phyloP scores from a whole-genome alignment of 35 echinoderm and acorn worm genomes.

The Patiria miniata region DNA sequence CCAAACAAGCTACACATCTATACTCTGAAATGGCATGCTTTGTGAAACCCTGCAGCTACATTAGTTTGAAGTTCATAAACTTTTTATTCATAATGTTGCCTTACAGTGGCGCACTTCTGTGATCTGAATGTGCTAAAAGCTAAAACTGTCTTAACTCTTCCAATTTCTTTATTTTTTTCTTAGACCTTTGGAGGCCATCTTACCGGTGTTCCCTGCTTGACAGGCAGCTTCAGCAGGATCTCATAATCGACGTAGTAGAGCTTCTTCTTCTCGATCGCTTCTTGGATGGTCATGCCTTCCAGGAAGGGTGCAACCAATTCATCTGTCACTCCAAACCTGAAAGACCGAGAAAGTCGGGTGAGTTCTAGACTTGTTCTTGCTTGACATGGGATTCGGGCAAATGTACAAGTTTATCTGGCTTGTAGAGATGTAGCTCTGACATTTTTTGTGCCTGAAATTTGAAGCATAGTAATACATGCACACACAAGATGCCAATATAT shows the following conservation, averaged over 20 bases:
- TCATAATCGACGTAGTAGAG: constrained; percentile 69
- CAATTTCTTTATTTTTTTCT: too few species aligned
- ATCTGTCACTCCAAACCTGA: constrained; percentile 59
- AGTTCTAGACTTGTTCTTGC: too few species aligned
- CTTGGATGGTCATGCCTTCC: constrained; percentile 63
- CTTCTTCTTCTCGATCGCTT: constrained; percentile 64
- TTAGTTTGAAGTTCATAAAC: too few species aligned
- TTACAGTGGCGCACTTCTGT: too few species aligned
- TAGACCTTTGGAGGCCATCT: neutral
- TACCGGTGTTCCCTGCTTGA: constrained; percentile 20
- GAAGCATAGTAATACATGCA: neutral
- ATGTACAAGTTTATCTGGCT: too few species aligned
- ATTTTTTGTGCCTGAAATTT: neutral
- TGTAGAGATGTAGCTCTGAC: neutral
- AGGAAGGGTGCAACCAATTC: constrained; percentile 71
- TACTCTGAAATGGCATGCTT: neutral
- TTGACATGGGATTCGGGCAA: too few species aligned
- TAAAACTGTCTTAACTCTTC: too few species aligned
- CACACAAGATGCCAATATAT: too few species aligned
- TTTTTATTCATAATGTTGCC: too few species aligned
- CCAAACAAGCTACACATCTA: neutral
- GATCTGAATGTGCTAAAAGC: too few species aligned
- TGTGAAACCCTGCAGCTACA: too few species aligned
- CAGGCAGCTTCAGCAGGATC: constrained; percentile 41
- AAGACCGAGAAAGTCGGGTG: neutral